These are phyloP conservation scores for Bombyx mandarina DNA, from an alignment of 1,140 invertebrate species.

Conservation along the genomic window DNA sequence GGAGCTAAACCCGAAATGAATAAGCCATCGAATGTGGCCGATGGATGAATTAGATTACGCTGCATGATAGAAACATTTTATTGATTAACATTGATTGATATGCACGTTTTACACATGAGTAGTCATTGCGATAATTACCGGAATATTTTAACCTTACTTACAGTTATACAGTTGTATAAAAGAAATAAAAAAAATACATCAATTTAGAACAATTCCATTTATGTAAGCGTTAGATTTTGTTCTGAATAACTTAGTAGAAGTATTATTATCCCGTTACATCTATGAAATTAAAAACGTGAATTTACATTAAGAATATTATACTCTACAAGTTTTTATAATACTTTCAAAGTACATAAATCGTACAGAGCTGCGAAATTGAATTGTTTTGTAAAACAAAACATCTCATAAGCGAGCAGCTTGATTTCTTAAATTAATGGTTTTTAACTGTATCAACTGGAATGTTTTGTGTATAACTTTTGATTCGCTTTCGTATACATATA, in stretches of 20 bases:
- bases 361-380: slow-evolving; percentile 59
- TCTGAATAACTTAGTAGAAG: too few relatives aligned
- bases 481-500: slow-evolving; percentile 23
- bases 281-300: too few relatives aligned
- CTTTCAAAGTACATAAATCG: not conserved
- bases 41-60: slow-evolving; percentile 37
- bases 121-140: slow-evolving; percentile 16
- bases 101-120: slow-evolving; percentile 56
- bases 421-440: slow-evolving; percentile 10
- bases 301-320: too few relatives aligned
- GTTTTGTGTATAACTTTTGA: slow-evolving; percentile 3
- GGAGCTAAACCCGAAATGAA: slow-evolving; percentile 32
- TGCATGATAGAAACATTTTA: slow-evolving; percentile 50
- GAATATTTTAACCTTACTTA: not conserved
- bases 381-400: slow-evolving; percentile 40
- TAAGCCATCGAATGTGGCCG: slow-evolving; percentile 52
- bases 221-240: too few relatives aligned
- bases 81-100: slow-evolving; percentile 18
- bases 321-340: too few relatives aligned
- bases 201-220: too few relatives aligned
- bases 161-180: not conserved
- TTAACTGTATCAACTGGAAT: slow-evolving; percentile 3
- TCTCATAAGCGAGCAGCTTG: slow-evolving; percentile 3
- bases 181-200: not conserved
- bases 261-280: too few relatives aligned